phyloP scores from a whole-genome alignment of 2,888 invertebrate species.

The Heliconius cydno region DNA sequence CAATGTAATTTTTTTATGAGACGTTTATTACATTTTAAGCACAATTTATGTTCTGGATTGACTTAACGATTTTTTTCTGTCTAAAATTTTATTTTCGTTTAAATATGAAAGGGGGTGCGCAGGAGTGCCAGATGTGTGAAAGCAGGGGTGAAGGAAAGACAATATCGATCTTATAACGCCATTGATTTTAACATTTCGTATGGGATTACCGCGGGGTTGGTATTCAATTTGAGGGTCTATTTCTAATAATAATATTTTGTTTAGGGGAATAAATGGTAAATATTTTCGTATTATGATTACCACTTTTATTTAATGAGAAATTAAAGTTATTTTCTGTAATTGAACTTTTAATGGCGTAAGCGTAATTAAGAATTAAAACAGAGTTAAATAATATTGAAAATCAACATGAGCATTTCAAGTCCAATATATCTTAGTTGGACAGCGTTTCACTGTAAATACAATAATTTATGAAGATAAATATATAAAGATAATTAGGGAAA shows the following conservation, averaged over 20 bases:
- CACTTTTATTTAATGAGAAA: not conserved
- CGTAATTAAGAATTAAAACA: too few relatives aligned
- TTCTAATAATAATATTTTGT: constrained; percentile 23
- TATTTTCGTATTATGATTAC: constrained; percentile 1
- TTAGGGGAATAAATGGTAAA: constrained; percentile 8
- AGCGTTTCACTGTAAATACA: too few relatives aligned
- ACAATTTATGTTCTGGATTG: constrained; percentile 17
- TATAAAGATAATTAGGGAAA: too few relatives aligned
- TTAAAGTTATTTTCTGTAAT: not conserved
- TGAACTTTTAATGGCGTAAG: not conserved
- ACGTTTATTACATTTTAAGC: not conserved
- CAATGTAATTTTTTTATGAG: not conserved
- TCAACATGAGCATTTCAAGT: not conserved
- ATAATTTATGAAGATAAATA: too few relatives aligned
- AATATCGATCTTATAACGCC: constrained; percentile 76
- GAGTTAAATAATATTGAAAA: too few relatives aligned
- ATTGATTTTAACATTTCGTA: constrained; percentile 62
- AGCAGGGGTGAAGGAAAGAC: constrained; percentile 68
- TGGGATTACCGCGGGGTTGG: constrained; percentile 58
- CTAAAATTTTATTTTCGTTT: constrained; percentile 21
- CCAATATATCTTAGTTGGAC: too few relatives aligned
- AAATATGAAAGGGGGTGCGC: constrained; percentile 43
- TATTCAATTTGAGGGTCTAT: constrained; percentile 31
- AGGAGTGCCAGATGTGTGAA: constrained; percentile 65
- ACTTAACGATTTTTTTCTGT: constrained; percentile 16